Conservation (phyloP, 2,113 vertebrate genomes). For the Ascaphus truei region DNA sequence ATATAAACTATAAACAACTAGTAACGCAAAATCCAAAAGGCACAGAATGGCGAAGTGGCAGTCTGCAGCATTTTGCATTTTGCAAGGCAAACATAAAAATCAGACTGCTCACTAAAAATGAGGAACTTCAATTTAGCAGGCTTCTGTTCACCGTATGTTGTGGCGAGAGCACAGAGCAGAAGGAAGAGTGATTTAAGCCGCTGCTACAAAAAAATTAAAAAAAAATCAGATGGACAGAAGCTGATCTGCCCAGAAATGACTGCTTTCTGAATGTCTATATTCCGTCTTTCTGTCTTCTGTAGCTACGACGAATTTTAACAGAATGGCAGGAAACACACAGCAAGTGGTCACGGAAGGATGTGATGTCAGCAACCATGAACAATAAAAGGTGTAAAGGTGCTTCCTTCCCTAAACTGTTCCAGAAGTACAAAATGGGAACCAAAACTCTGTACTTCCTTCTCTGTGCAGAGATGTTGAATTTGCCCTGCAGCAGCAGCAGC, state of each 20-base stretch:
- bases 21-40: neutral
- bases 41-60: constrained; percentile 33
- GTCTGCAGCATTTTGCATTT: constrained; percentile 42
- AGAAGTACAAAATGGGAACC: constrained; percentile 81
- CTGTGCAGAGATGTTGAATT: constrained; percentile 57
- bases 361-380: constrained; percentile 91
- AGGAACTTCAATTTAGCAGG: constrained; percentile 66
- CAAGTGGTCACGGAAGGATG: constrained; percentile 82
- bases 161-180: constrained; percentile 53
- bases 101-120: constrained; percentile 64
- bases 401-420: constrained; percentile 94
- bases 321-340: constrained; percentile 88
- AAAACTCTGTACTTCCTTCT: constrained; percentile 81
- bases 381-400: constrained; percentile 98
- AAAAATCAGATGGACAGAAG: constrained; percentile 47
- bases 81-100: constrained; percentile 55
- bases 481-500: constrained; percentile 52
- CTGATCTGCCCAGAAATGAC: constrained; percentile 25
- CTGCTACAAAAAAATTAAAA: constrained; percentile 41
- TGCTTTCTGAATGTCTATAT: constrained; percentile 25
- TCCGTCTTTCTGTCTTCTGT: constrained; percentile 33
- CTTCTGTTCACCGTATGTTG: constrained; percentile 61
- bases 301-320: constrained; percentile 68
- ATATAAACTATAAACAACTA: neutral
- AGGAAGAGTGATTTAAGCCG: constrained; percentile 53